Evolutionary conservation across 2,113 vertebrate species (phyloP).

Genomic region (Atherinomorus stipes): DNA sequence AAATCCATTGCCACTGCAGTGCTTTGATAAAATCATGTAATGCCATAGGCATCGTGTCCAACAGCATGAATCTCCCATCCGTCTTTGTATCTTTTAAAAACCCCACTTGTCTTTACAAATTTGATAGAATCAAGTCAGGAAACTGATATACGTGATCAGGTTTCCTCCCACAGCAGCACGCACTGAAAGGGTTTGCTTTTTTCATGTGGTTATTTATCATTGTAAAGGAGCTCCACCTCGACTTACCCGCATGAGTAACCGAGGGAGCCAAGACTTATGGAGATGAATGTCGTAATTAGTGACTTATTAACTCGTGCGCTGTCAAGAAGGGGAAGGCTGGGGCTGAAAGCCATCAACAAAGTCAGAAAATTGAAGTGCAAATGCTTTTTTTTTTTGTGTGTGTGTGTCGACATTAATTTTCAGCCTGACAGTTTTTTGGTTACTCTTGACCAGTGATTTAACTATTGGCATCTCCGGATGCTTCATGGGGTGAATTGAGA

Average conservation of each 20-base stretch:
- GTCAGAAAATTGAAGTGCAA: neutral
- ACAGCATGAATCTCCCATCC: neutral
- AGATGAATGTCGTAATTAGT: constrained; percentile 9
- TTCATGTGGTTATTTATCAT: neutral
- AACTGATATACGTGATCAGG: constrained; percentile 1
- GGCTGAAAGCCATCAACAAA: neutral
- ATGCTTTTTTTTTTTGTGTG: no score
- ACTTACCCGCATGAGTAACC: neutral
- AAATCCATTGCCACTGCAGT: no score
- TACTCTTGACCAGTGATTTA: neutral
- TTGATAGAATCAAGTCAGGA: neutral
- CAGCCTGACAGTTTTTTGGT: neutral
- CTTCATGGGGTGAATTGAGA: neutral
- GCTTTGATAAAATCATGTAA: no score
- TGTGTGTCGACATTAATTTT: neutral
- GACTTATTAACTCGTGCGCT: neutral
- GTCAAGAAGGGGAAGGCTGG: neutral
- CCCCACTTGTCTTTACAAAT: neutral
- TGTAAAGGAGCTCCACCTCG: neutral
- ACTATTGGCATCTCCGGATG: neutral
- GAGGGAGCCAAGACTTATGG: neutral
- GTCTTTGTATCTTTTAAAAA: neutral
- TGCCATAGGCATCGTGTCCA: no score
- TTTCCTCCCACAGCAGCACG: neutral
- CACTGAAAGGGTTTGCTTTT: neutral